A percentile compares a stretch with the other conserved stretches of the same genome.
Evolutionary conservation across 2,888 invertebrate species (phyloP).

Genomic region (Tethea ocularis): DNA sequence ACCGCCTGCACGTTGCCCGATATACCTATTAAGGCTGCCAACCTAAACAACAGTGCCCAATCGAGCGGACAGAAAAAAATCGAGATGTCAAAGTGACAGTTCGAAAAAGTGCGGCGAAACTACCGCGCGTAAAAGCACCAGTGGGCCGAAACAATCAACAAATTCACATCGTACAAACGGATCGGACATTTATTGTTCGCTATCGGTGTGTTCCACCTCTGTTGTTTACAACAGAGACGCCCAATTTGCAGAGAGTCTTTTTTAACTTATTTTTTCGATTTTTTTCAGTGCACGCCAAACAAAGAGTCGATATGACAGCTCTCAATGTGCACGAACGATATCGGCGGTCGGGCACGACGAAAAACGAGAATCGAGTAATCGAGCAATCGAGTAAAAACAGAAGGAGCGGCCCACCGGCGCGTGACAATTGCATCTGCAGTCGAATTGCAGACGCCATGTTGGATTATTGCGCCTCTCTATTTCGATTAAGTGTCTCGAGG

Average conservation of each 20-base stretch:
- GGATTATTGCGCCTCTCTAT: conserved; percentile 71
- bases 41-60: conserved; percentile 32
- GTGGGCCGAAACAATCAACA: conserved; percentile 76
- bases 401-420: conserved; percentile 69
- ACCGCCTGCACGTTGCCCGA: conserved; percentile 23
- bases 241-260: conserved; percentile 79
- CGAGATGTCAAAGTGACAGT: conserved; percentile 65
- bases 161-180: conserved; percentile 72
- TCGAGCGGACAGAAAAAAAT: conserved; percentile 39
- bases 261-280: conserved; percentile 67
- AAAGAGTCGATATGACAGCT: conserved; percentile 81
- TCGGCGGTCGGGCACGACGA: conserved; percentile 68
- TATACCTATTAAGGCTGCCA: conserved; percentile 19
- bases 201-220: conserved; percentile 81
- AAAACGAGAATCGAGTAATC: conserved; percentile 77
- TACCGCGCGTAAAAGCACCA: conserved; percentile 66
- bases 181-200: conserved; percentile 81
- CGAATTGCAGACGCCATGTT: conserved; percentile 73
- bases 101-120: conserved; percentile 67
- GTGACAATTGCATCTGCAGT: conserved; percentile 80
- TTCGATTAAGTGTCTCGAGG: conserved; percentile 63
- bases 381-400: conserved; percentile 78
- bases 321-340: conserved; percentile 66
- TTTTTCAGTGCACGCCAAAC: conserved; percentile 71
- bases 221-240: conserved; percentile 81